Conservation (phyloP, 1,140 invertebrate species). For the Drosophila melanogaster region DNA sequence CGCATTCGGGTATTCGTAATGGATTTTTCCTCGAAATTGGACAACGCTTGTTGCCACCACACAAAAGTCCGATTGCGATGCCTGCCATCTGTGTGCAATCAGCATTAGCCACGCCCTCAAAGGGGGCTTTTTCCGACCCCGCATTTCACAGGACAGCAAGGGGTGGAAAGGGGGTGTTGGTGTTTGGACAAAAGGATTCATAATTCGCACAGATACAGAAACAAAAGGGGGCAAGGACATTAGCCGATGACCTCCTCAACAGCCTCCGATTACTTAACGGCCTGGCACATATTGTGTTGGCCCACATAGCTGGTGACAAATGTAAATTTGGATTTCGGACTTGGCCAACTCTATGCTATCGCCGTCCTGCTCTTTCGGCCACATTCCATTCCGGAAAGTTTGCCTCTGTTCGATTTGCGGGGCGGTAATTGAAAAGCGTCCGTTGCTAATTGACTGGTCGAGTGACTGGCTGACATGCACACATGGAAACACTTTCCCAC, state of each 20-base stretch:
- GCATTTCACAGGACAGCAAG: not conserved
- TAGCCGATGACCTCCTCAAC: conserved; percentile 7
- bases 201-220: not conserved
- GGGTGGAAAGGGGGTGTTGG: not conserved
- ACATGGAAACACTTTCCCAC: conserved; percentile 45
- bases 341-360: not conserved
- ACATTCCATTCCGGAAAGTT: not conserved
- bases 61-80: conserved; percentile 11
- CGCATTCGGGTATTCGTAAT: conserved; percentile 1
- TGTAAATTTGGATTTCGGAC: conserved; percentile 37
- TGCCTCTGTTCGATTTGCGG: conserved; percentile 25
- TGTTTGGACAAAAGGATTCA: conserved; percentile 1
- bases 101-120: not conserved
- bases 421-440: conserved; percentile 52
- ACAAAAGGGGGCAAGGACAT: conserved; percentile 17
- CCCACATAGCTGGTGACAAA: conserved; percentile 49
- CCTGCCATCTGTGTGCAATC: conserved; percentile 15
- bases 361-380: not conserved
- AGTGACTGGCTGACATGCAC: conserved; percentile 50
- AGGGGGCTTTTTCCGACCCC: not conserved
- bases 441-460: conserved; percentile 51
- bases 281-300: conserved; percentile 43
- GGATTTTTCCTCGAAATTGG: conserved; percentile 6
- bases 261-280: conserved; percentile 12
- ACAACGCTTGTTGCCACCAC: conserved; percentile 5